These are phyloP conservation scores for Ageneiosus marmoratus DNA, from an alignment of 2,113 vertebrate species.

Conservation along the genomic window DNA sequence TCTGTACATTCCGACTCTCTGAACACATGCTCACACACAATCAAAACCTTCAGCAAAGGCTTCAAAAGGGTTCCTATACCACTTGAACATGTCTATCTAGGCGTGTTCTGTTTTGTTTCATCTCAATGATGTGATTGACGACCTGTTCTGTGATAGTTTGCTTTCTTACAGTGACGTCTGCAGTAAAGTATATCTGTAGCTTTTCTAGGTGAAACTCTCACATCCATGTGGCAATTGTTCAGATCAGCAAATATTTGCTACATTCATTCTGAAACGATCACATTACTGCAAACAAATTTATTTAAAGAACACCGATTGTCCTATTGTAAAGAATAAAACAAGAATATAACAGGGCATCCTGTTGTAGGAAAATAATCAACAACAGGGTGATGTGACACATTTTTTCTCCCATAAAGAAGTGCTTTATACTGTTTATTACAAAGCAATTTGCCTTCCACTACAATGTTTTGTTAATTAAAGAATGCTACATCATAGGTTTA, in stretches of 20 bases:
- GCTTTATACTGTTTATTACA: background rate
- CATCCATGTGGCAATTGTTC: too few species aligned
- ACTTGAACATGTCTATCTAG: background rate
- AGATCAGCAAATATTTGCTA: too few species aligned
- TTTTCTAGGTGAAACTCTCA: too few species aligned
- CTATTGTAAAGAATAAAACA: background rate
- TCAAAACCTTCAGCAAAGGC: background rate
- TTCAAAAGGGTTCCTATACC: background rate
- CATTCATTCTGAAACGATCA: too few species aligned
- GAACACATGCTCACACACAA: background rate
- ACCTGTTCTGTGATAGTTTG: background rate
- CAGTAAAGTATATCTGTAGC: too few species aligned
- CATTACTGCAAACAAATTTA: background rate
- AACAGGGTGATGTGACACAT: too few species aligned
- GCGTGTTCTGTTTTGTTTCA: background rate
- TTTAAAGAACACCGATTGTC: background rate
- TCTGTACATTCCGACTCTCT: background rate
- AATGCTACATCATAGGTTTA: background rate
- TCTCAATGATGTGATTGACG: background rate
- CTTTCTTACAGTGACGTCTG: background rate
- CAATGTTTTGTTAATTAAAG: background rate
- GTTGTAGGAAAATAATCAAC: too few species aligned
- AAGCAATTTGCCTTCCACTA: background rate
- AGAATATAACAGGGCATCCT: too few species aligned
- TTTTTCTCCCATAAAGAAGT: too few species aligned